Percentiles rank a stretch among this genome's conserved stretches.
phyloP scores from a whole-genome alignment of 1,140 invertebrate species.

The Lordiphosa stackelbergi region DNA sequence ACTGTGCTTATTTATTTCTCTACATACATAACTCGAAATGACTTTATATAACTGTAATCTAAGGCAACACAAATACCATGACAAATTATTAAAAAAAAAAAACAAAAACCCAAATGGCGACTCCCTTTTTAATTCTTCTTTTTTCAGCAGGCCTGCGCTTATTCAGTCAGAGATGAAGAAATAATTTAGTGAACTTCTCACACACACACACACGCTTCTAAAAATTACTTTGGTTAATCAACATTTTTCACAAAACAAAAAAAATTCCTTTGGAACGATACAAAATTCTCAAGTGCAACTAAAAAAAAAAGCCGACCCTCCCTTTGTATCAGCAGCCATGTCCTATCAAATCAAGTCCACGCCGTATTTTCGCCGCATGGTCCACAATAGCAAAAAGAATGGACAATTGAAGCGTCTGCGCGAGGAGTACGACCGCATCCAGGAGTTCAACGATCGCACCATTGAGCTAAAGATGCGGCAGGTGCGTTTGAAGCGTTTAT shows the following conservation, averaged over 20 bases:
- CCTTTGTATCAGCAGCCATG: conserved; percentile 15
- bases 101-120: no score
- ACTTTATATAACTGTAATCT: not conserved
- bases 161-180: not conserved
- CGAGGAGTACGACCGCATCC: conserved; percentile 68
- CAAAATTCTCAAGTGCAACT: conserved; percentile 33
- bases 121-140: no score
- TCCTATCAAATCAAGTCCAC: conserved; percentile 71
- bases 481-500: conserved; percentile 63
- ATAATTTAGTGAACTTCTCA: conserved; percentile 10
- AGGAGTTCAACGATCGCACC: conserved; percentile 66
- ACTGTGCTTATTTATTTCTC: conserved; percentile 4
- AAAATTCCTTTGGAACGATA: conserved; percentile 15
- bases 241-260: conserved; percentile 12
- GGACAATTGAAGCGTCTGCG: conserved; percentile 59
- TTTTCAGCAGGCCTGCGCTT: conserved; percentile 1
- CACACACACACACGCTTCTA: conserved; percentile 15
- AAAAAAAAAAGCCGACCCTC: not conserved
- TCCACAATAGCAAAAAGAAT: conserved; percentile 61
- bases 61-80: no score
- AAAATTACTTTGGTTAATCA: no score
- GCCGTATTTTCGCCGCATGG: conserved; percentile 60
- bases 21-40: not conserved
- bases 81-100: no score
- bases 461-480: conserved; percentile 73